A percentile compares a stretch with the other conserved stretches of the same genome.
phyloP scores from a whole-genome alignment of 2,797 vertebrate genomes.

The Hydrophis major region DNA sequence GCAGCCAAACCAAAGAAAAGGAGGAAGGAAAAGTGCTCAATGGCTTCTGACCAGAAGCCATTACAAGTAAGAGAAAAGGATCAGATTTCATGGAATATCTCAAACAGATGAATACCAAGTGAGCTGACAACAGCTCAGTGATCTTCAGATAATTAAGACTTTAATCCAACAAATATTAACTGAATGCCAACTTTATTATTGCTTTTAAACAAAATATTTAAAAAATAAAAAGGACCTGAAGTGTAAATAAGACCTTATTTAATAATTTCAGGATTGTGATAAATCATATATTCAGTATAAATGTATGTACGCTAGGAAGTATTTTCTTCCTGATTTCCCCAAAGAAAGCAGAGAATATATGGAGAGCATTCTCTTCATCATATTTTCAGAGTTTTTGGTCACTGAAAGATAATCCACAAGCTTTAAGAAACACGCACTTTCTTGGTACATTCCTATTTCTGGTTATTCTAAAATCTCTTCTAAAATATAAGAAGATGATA shows the following conservation, averaged over 20 bases:
- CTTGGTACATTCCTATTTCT: background rate
- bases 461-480: background rate
- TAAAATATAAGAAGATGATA: background rate
- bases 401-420: background rate
- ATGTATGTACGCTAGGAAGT: background rate
- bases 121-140: background rate
- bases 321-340: background rate
- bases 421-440: background rate
- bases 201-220: slow-evolving; percentile 4
- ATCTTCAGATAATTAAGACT: background rate
- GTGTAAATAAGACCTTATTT: background rate
- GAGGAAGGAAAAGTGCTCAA: slow-evolving; percentile 18
- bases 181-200: slow-evolving; percentile 7
- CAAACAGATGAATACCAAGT: background rate
- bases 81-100: background rate
- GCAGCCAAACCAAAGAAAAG: slow-evolving; percentile 14
- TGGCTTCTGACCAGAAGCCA: background rate
- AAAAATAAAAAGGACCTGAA: background rate
- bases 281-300: slow-evolving; percentile 1
- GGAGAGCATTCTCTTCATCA: slow-evolving; percentile 8
- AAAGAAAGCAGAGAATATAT: background rate
- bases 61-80: background rate
- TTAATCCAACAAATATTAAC: slow-evolving; percentile 11
- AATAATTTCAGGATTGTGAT: slow-evolving; percentile 9
- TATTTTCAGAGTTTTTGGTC: slow-evolving; percentile 3